A percentile compares a stretch with the other conserved stretches of the same genome.
These are phyloP conservation scores for Anguilla marmorata DNA, from an alignment of 2,797 vertebrate species.

Conservation along the genomic window DNA sequence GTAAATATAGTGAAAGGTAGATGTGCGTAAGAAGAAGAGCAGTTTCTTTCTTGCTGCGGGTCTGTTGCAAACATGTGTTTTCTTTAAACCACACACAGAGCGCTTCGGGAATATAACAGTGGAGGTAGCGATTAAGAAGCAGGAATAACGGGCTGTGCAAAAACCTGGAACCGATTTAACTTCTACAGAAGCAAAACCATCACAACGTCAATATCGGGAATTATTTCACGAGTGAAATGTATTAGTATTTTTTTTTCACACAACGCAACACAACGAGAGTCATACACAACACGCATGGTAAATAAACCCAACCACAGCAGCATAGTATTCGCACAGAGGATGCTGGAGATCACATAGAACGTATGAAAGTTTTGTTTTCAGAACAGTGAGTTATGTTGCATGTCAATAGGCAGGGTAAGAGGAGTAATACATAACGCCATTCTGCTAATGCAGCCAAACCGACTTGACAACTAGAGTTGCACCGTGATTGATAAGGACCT, in stretches of 20 bases:
- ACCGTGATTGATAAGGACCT: conserved; percentile 49
- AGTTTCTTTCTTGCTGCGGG: conserved; percentile 48
- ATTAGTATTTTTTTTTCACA: conserved; percentile 40
- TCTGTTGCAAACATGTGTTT: conserved; percentile 72
- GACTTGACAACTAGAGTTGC: conserved; percentile 57
- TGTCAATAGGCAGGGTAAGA: not conserved
- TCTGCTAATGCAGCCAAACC: conserved; percentile 51
- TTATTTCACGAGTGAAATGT: conserved; percentile 53
- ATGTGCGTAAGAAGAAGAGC: conserved; percentile 35
- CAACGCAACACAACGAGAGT: not conserved
- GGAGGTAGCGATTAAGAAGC: conserved; percentile 75
- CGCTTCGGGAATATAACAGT: conserved; percentile 71
- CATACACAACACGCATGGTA: not conserved
- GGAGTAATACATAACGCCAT: not conserved
- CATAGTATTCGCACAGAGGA: not conserved
- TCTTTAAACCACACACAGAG: conserved; percentile 68
- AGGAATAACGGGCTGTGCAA: conserved; percentile 79
- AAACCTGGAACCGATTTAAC: conserved; percentile 76
- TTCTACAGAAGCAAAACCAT: conserved; percentile 61
- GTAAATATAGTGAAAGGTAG: not conserved
- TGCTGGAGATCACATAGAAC: not conserved
- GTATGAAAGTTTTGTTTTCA: not conserved
- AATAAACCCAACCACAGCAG: not conserved
- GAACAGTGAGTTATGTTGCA: not conserved
- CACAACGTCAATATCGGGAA: conserved; percentile 64